Evolutionary conservation across 2,888 invertebrate species (phyloP).

Genomic region (Papilio elwesi): DNA sequence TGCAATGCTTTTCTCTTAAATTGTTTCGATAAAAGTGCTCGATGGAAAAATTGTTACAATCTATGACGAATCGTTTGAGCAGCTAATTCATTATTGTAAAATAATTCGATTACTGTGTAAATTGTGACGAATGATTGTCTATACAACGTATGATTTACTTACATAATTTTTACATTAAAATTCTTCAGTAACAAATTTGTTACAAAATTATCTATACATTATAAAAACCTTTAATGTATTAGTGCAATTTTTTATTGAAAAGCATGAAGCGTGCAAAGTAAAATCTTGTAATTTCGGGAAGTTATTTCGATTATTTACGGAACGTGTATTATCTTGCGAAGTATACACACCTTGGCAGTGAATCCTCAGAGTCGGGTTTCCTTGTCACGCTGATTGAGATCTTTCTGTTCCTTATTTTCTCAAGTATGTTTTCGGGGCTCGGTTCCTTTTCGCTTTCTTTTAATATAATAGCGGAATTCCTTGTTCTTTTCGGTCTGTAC

Average conservation of each 20-base stretch:
- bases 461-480: constrained; percentile 79
- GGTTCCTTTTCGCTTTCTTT: constrained; percentile 81
- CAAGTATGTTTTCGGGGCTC: constrained; percentile 79
- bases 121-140: constrained; percentile 22
- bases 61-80: constrained; percentile 2
- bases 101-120: constrained; percentile 25
- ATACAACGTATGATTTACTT: constrained; percentile 15
- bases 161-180: constrained; percentile 16
- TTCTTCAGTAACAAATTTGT: constrained; percentile 7
- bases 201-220: constrained; percentile 48
- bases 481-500: constrained; percentile 77
- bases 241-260: constrained; percentile 78
- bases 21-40: constrained; percentile 14
- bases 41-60: constrained; percentile 22
- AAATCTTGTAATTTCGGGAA: constrained; percentile 71
- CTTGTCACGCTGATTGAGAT: constrained; percentile 79
- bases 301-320: constrained; percentile 81
- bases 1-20: background rate
- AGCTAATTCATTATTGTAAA: background rate
- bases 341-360: constrained; percentile 79
- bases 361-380: constrained; percentile 75
- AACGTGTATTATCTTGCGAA: constrained; percentile 61
- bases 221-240: constrained; percentile 73
- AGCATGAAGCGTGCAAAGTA: constrained; percentile 82
- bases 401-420: constrained; percentile 80